Percentiles rank a stretch among this genome's conserved stretches.
These are phyloP conservation scores for Nebria ingens DNA, from an alignment of 1,140 invertebrate genomes.

Conservation along the genomic window DNA sequence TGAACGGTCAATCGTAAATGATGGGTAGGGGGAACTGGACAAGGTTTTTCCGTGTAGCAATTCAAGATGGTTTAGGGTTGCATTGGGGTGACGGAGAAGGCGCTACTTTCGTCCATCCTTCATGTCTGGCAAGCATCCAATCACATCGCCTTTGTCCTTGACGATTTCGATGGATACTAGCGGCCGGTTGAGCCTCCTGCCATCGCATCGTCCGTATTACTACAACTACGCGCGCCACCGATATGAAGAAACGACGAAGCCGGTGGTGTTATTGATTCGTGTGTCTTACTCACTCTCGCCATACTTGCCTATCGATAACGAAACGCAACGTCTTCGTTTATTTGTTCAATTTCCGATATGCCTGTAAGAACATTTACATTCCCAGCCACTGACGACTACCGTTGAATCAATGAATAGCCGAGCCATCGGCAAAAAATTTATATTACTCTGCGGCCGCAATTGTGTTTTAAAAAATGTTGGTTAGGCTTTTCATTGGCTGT, in stretches of 20 bases:
- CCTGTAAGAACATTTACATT: slow-evolving; percentile 3
- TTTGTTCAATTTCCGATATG: slow-evolving; percentile 9
- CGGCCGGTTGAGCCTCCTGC: too few relatives aligned
- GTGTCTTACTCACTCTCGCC: background rate
- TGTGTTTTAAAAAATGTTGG: background rate
- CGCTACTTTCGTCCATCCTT: background rate
- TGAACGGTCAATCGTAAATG: background rate
- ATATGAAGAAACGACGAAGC: slow-evolving; percentile 8
- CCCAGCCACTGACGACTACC: background rate
- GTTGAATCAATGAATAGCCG: background rate
- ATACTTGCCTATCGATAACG: too few relatives aligned
- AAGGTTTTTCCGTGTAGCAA: too few relatives aligned
- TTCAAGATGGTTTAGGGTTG: too few relatives aligned
- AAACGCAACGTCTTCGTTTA: slow-evolving; percentile 1
- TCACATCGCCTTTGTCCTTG: slow-evolving; percentile 2
- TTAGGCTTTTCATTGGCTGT: background rate
- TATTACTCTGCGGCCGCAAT: background rate
- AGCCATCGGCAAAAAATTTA: background rate
- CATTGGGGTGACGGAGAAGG: background rate
- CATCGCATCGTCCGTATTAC: background rate
- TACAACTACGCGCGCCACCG: background rate
- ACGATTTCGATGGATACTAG: background rate
- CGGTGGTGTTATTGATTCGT: slow-evolving; percentile 6
- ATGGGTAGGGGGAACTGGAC: too few relatives aligned
- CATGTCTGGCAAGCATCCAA: slow-evolving; percentile 2